Base-by-base conservation (phyloP, 2,888 invertebrate species). In the Diarsia mendica region DNA sequence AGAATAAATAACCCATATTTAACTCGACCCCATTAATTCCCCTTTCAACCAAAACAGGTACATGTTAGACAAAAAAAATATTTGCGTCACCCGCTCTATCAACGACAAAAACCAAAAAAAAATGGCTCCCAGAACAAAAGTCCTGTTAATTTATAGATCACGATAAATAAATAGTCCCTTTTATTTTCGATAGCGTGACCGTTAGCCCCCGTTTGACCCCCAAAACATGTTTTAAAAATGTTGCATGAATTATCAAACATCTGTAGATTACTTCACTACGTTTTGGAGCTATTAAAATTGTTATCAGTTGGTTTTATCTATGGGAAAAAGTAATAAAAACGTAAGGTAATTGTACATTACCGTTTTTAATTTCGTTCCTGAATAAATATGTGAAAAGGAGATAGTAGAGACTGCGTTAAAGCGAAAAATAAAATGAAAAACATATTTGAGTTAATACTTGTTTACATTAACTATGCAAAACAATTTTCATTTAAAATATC, bases 61-160 rank as follows among this genome's bases (percentile, higher is more conserved):
- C 39, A 48, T 15, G 44, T 33, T 49, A 61, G 61, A 68, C 58
- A 74, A 74, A 67, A 75, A 84, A 86, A 84, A 89, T 87, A 88
- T 87, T 84, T 79, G 82, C 85, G 84, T 83, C 79, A 79, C 82
- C 79, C 79, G 80, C 79, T 84, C 83, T 86, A 87, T 85, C 84
- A 85, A 83, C 75, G 86, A 86, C 82, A 9, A 82, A 70, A 80
- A 71, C 81, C 72, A 85, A 88, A 88, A 84, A 84, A 87, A 85
- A 84, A 89, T 78, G 86, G 80, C 77, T 76, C 75, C 75, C 87
- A 85, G 90, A 88, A 91, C 92, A 91, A 91, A 91, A 88, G 85
- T 82, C 77, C 82, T 77, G 80, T 89, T 91, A 90, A 92, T 92
- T 92, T 92, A 92, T 92, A 89, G 91, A 92, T 92, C 90, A 82